These are phyloP conservation scores for Protodeltote pygarga DNA, from an alignment of 2,888 invertebrate genomes.

Conservation along the genomic window DNA sequence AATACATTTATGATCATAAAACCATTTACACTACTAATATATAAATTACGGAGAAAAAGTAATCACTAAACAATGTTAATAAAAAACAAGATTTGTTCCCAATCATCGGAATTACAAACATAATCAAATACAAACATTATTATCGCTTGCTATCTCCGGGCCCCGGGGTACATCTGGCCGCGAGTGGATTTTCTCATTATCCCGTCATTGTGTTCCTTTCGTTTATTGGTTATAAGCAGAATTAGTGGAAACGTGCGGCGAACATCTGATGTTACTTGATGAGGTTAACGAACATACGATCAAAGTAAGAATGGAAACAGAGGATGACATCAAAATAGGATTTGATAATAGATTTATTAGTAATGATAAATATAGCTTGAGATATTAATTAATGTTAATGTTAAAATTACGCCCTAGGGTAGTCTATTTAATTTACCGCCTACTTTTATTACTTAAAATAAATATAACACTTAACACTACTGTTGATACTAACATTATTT, in stretches of 20 bases:
- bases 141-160: constrained; percentile 19
- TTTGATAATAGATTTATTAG: too few species aligned
- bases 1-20: too few species aligned
- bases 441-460: too few species aligned
- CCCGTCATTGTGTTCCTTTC: constrained; percentile 24
- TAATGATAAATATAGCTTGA: too few species aligned
- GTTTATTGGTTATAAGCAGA: constrained; percentile 17
- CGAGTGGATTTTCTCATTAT: constrained; percentile 31
- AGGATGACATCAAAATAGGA: too few species aligned
- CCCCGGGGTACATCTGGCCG: constrained; percentile 17
- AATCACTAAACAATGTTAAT: constrained; percentile 24
- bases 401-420: too few species aligned
- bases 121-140: constrained; percentile 5
- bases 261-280: constrained; percentile 1
- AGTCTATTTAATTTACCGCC: too few species aligned
- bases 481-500: too few species aligned
- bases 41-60: constrained; percentile 1
- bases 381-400: too few species aligned
- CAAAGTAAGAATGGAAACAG: neutral
- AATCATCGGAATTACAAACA: constrained; percentile 20
- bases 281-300: constrained; percentile 1
- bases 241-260: constrained; percentile 13
- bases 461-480: too few species aligned
- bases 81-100: constrained; percentile 16
- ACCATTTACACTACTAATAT: neutral